Percentiles rank a stretch among this genome's conserved stretches.
Conservation (phyloP, 2,888 invertebrate species). For the Drosophila rellima region DNA sequence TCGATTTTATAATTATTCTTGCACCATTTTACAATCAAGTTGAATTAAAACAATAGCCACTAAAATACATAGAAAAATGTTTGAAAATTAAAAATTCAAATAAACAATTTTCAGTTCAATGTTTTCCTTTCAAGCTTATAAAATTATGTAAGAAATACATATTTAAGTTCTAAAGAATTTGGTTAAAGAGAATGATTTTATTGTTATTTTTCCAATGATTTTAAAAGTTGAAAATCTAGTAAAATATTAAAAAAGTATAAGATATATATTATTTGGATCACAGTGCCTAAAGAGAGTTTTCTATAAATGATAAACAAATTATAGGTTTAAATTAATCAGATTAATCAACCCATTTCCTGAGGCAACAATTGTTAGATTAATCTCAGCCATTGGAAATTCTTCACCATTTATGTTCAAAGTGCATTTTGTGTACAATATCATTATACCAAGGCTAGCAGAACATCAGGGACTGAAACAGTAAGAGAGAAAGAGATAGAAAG, state of each 20-base stretch:
- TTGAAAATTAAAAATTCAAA: neutral
- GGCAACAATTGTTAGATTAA: neutral
- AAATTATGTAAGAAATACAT: neutral
- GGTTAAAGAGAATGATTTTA: too few species aligned
- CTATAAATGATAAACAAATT: too few species aligned
- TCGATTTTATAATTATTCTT: neutral
- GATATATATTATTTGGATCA: too few species aligned
- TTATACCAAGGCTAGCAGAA: slow-evolving; percentile 21
- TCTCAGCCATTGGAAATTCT: slow-evolving; percentile 14
- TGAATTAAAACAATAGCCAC: too few species aligned
- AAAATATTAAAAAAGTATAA: too few species aligned
- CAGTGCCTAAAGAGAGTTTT: too few species aligned
- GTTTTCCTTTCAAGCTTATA: neutral
- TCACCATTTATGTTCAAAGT: neutral
- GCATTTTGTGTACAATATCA: slow-evolving; percentile 9
- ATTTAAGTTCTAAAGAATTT: too few species aligned
- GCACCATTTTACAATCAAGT: too few species aligned
- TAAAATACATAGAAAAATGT: too few species aligned
- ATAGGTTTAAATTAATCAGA: neutral
- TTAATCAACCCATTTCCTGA: neutral
- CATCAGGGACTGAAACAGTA: neutral
- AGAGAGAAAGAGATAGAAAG: neutral
- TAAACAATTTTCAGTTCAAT: too few species aligned
- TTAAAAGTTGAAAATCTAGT: too few species aligned
- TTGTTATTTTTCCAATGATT: neutral